Percentiles rank a stretch among this genome's conserved stretches.
Evolutionary conservation across 2,888 invertebrate genomes (phyloP).

Genomic region (Spodoptera littoralis): DNA sequence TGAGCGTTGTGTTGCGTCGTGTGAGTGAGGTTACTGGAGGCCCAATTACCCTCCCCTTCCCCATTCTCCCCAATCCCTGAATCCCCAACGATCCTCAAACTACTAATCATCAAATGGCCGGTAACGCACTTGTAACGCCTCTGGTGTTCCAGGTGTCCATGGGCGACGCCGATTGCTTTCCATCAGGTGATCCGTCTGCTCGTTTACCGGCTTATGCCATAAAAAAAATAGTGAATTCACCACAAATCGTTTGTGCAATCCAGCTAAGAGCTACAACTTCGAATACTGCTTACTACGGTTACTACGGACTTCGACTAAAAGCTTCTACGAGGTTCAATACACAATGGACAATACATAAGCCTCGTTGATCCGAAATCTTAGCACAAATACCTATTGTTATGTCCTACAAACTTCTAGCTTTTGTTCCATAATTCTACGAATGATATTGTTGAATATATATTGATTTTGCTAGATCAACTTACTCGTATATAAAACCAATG

Average conservation of each 20-base stretch:
- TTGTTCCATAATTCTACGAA: constrained; percentile 17
- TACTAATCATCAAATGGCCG: no score
- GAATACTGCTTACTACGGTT: neutral
- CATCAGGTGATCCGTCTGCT: no score
- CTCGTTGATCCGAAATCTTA: constrained; percentile 9
- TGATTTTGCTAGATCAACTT: constrained; percentile 4
- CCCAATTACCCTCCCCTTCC: no score
- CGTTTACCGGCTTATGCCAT: no score
- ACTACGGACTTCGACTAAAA: constrained; percentile 15
- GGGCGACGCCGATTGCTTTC: no score
- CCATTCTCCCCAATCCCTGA: no score
- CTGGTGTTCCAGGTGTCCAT: no score
- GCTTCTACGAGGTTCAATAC: constrained; percentile 6
- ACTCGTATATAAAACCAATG: neutral
- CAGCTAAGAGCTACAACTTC: constrained; percentile 5
- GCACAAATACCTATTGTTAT: constrained; percentile 22
- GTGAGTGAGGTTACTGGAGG: no score
- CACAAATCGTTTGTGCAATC: neutral
- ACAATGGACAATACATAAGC: constrained; percentile 19
- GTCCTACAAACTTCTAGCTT: constrained; percentile 8
- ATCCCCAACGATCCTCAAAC: no score
- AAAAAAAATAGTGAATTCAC: neutral
- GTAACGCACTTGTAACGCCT: no score
- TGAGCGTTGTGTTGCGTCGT: no score
- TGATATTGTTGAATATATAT: constrained; percentile 11